These are phyloP conservation scores for Rissa tridactyla DNA, from an alignment of 2,113 vertebrate species.

Conservation along the genomic window DNA sequence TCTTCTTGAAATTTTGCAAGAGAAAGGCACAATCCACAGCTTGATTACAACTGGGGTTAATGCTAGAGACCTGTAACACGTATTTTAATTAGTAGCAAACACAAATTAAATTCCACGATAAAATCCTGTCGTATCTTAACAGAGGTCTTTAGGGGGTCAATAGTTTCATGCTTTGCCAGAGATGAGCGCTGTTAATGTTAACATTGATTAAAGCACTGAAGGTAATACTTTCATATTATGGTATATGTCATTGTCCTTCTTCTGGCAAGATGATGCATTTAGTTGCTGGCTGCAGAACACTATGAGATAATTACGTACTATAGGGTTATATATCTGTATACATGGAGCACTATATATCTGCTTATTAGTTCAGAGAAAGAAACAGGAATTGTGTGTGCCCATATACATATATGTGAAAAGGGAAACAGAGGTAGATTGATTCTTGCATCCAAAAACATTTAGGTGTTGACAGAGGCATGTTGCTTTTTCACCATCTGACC, in stretches of 20 bases:
- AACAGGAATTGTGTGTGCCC: background rate
- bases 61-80: background rate
- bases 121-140: conserved; percentile 43
- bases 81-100: conserved; percentile 74
- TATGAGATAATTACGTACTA: conserved; percentile 59
- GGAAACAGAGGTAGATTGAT: background rate
- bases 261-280: conserved; percentile 46
- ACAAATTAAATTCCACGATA: conserved; percentile 70
- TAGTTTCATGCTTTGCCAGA: conserved; percentile 24
- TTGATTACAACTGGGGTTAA: conserved; percentile 52
- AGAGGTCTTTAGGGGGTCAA: conserved; percentile 8
- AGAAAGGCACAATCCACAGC: background rate
- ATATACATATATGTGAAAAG: background rate
- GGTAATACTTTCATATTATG: conserved; percentile 41
- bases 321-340: background rate
- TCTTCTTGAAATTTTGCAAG: conserved; percentile 15
- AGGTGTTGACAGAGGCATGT: background rate
- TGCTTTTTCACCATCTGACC: background rate
- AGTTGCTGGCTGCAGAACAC: conserved; percentile 37
- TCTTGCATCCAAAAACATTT: background rate
- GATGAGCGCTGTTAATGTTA: background rate
- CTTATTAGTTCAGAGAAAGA: background rate
- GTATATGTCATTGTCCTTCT: conserved; percentile 15
- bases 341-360: background rate
- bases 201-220: conserved; percentile 70